Evolutionary conservation across 2,888 invertebrate genomes (phyloP).

Genomic region (Oxystoma pomonae): DNA sequence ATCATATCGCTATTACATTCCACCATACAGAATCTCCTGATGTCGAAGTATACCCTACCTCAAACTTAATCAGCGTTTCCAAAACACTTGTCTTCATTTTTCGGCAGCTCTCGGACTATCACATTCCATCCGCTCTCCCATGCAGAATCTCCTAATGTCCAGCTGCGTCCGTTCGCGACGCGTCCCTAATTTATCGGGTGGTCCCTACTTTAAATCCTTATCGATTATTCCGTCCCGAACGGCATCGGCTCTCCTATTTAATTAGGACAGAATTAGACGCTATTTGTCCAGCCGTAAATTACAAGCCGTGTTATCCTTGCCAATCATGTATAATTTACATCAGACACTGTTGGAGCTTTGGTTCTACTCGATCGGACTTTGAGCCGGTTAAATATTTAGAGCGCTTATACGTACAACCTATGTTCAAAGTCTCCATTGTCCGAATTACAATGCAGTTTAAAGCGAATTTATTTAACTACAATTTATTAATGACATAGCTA

Average conservation of each 20-base stretch:
- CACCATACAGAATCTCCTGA: too few species aligned
- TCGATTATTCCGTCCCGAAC: constrained; percentile 35
- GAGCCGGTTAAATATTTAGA: constrained; percentile 39
- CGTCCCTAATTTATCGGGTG: too few species aligned
- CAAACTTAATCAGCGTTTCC: too few species aligned
- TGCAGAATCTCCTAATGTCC: neutral
- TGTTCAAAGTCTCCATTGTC: neutral
- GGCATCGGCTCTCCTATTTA: constrained; percentile 31
- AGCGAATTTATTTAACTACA: too few species aligned
- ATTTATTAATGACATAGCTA: too few species aligned
- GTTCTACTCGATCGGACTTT: constrained; percentile 20
- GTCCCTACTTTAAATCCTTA: constrained; percentile 18
- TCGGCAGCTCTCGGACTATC: too few species aligned
- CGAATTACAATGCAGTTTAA: neutral
- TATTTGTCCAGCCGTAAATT: constrained; percentile 38
- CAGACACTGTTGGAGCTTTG: constrained; percentile 17
- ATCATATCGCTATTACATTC: too few species aligned
- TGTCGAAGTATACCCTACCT: too few species aligned
- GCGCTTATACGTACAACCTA: neutral
- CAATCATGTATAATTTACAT: constrained; percentile 43
- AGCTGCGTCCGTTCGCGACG: neutral
- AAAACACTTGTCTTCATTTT: too few species aligned
- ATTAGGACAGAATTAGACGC: constrained; percentile 40
- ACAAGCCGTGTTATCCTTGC: constrained; percentile 39
- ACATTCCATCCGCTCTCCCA: too few species aligned